Base-by-base conservation (phyloP, 2,888 invertebrate species). In the Prostheceraeus crozeri region DNA sequence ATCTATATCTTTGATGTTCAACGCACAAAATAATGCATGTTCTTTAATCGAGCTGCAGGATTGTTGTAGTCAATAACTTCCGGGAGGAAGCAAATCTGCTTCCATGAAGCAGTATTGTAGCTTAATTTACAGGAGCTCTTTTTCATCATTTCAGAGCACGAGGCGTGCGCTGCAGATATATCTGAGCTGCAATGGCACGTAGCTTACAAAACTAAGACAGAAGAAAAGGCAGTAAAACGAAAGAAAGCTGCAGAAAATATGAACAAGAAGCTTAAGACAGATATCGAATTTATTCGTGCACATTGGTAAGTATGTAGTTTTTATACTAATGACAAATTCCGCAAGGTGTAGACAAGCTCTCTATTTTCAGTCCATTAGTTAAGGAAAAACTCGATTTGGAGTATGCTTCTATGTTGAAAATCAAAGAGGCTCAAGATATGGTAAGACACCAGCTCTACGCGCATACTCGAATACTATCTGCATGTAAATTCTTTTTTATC, bases 151-250 rank as follows among this genome's bases (percentile, higher is more conserved):
- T 8, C 40, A 40, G 40, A 40, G 14, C 74, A 75, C 66, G 72
- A 73, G 59, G 71, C 71, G 1, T 72, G 72, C 61, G 70, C 71
- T 11, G 63, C 70, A 62, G 72, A 75, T 62, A 67, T 75, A 54
- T 71, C 68, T 67, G 74, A 75, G 59, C 66, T 75, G 8, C 68
- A 72, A 40, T 75, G 74, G 74, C 74, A 74, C 65, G 70, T 72
- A 3, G 63, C 69, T 16, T 66, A 66, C 23, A 60, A 72, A 6
- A 67, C 63, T 60, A 67, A 70, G 59, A 60, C 65, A 1, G 67
- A 70, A 35, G 68, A 70, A 16, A 64, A 69, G 46, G 65, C 21
- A 4, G n/a, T n/a, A 4, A 40, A 68, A 27, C 67, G 70, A 51
- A 68, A 67, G 10, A 66, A 67, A n/a, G 67, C 68, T 27, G 71